Evolutionary conservation across 2,888 invertebrate species (phyloP).

Genomic region (Cosmopolites sordidus): DNA sequence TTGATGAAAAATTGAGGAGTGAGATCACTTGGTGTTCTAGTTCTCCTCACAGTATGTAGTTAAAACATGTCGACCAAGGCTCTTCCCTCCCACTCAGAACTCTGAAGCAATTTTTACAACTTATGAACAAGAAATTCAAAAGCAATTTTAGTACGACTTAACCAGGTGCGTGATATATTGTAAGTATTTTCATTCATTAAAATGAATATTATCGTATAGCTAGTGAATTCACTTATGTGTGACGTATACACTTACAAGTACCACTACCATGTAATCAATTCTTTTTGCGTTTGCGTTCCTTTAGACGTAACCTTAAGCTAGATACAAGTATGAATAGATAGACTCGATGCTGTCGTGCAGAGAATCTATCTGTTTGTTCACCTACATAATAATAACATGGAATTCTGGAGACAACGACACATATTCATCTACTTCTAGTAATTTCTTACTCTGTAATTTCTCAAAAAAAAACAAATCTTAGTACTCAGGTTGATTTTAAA

Average conservation of each 20-base stretch:
- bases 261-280: slow-evolving; percentile 2
- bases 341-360: neutral
- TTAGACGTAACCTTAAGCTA: neutral
- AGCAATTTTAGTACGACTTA: slow-evolving; percentile 48
- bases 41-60: too few species aligned
- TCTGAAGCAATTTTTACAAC: slow-evolving; percentile 26
- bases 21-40: too few species aligned
- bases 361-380: neutral
- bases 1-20: too few species aligned
- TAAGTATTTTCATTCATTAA: slow-evolving; percentile 30
- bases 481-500: slow-evolving; percentile 16
- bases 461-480: slow-evolving; percentile 12
- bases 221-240: slow-evolving; percentile 16
- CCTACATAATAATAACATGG: slow-evolving; percentile 2
- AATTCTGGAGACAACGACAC: slow-evolving; percentile 50
- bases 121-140: slow-evolving; percentile 38
- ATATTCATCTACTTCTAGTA: slow-evolving; percentile 13
- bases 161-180: slow-evolving; percentile 45
- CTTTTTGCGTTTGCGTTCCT: neutral
- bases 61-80: too few species aligned
- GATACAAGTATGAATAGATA: neutral
- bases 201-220: slow-evolving; percentile 15
- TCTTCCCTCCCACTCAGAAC: neutral
- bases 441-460: slow-evolving; percentile 23
- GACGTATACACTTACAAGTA: slow-evolving; percentile 15